Conservation (phyloP, 1,140 invertebrate species). For the Trinorchestia longiramus region DNA sequence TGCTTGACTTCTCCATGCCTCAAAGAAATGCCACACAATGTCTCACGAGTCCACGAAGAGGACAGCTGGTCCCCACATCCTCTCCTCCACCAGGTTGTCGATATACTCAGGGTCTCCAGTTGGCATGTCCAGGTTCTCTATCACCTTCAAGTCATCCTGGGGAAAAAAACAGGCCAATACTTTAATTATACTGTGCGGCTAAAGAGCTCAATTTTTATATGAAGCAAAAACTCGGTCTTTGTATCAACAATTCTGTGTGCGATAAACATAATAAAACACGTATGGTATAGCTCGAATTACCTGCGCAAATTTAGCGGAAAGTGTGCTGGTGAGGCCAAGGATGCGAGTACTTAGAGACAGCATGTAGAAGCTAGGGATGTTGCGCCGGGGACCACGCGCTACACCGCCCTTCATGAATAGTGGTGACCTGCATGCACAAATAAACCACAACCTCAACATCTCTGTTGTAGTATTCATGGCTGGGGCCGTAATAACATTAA, state of each 20-base stretch:
- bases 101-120: constrained; percentile 85
- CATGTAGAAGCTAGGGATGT: constrained; percentile 93
- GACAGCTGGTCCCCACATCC: constrained; percentile 96
- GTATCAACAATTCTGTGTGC: too few species aligned
- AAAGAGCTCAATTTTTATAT: not conserved
- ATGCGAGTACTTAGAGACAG: constrained; percentile 82
- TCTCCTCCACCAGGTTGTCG: constrained; percentile 81
- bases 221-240: not conserved
- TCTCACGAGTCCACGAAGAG: constrained; percentile 91
- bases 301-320: constrained; percentile 93
- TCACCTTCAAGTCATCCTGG: constrained; percentile 91
- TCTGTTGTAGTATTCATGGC: too few species aligned
- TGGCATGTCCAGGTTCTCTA: constrained; percentile 88
- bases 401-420: constrained; percentile 80
- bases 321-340: constrained; percentile 82
- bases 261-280: not conserved
- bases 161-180: constrained; percentile 58
- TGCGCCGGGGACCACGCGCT: constrained; percentile 89
- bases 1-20: too few species aligned
- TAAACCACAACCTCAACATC: not conserved
- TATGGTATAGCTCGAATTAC: constrained; percentile 63
- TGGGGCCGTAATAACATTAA: too few species aligned
- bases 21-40: constrained; percentile 33
- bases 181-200: not conserved
- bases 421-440: constrained; percentile 58